Evolutionary conservation across 2,888 invertebrate species (phyloP).

Genomic region (Cyaniris semiargus): DNA sequence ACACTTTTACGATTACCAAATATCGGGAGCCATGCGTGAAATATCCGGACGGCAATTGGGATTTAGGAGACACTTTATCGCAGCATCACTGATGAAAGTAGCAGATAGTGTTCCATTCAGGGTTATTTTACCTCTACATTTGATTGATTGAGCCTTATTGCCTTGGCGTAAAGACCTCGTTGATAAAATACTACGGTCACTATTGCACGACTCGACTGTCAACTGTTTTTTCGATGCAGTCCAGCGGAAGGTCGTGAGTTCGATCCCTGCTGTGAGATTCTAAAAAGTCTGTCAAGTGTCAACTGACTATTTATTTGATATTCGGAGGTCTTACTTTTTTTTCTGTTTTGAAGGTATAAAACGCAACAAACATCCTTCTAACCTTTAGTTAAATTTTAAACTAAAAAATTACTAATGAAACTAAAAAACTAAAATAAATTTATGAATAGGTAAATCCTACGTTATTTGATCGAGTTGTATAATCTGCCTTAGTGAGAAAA

Average conservation of each 20-base stretch:
- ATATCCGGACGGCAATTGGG: slow-evolving; percentile 72
- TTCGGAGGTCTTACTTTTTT: too few species aligned
- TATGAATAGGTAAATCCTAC: too few species aligned
- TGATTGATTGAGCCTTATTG: not conserved
- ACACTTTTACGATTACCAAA: slow-evolving; percentile 22
- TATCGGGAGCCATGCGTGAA: slow-evolving; percentile 57
- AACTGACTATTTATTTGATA: not conserved
- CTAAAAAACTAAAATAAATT: too few species aligned
- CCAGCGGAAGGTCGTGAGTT: not conserved
- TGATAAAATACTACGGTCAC: not conserved
- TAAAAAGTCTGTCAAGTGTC: not conserved
- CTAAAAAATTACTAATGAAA: too few species aligned
- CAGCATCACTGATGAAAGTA: slow-evolving; percentile 78
- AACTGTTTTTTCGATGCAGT: slow-evolving; percentile 1
- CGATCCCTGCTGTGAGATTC: not conserved
- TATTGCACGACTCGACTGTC: slow-evolving; percentile 13
- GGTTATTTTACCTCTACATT: not conserved
- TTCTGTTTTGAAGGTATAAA: too few species aligned
- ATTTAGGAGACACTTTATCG: slow-evolving; percentile 74
- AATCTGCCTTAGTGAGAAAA: not conserved
- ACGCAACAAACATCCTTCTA: too few species aligned
- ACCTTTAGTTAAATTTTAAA: too few species aligned
- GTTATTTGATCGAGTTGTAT: too few species aligned
- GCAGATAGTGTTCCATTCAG: slow-evolving; percentile 53
- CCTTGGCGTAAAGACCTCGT: not conserved